Base-by-base conservation (phyloP, 2,797 vertebrate species). In the Sebastes kiyomatsui region DNA sequence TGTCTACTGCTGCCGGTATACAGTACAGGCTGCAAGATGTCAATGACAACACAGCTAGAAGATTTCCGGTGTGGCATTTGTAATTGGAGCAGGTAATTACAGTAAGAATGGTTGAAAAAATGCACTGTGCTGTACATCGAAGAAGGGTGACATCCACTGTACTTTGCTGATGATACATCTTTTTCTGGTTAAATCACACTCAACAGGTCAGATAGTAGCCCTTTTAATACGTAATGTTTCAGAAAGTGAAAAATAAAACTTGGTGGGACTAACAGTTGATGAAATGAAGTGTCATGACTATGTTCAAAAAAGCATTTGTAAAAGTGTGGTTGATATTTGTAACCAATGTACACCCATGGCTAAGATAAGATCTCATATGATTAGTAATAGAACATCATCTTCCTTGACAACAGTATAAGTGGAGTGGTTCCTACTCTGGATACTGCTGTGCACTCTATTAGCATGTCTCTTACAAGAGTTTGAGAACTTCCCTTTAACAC, bases 11-110 rank as follows among this genome's bases (percentile, higher is more conserved):
- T 59, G 55, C 62, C n/a, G 4, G 23, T 11, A 18, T 27, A 14
- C 28, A 72, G 49, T 56, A 30, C 32, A 77, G 72, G 65, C 76
- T 65, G 46, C 2, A 11, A 66, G 64, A 61, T 46, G 33, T 25
- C 60, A 65, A 86, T 42, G 73, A 69, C 80, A 75, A 71, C 76
- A 82, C 7, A 25, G 67, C 66, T 18, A 14, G 66, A 85, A 61
- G 64, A 30, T 55, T 84, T 88, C 88, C 86, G 86, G 75, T 84
- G 52, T 12, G 30, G 14, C 23, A 52, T 82, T 35, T 75, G 52
- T 46, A 71, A 76, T 56, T 83, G 49, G 8, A 75, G 79, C 42
- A 46, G 79, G 35, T 89, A 86, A 90, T 92, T 94, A 92, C 59
- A 83, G 80, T 27, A 49, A 49, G 38, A 69, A 27, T 6, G 67